phyloP scores from a whole-genome alignment of 2,113 vertebrate genomes.

The Xenotilapia flavipinnis region DNA sequence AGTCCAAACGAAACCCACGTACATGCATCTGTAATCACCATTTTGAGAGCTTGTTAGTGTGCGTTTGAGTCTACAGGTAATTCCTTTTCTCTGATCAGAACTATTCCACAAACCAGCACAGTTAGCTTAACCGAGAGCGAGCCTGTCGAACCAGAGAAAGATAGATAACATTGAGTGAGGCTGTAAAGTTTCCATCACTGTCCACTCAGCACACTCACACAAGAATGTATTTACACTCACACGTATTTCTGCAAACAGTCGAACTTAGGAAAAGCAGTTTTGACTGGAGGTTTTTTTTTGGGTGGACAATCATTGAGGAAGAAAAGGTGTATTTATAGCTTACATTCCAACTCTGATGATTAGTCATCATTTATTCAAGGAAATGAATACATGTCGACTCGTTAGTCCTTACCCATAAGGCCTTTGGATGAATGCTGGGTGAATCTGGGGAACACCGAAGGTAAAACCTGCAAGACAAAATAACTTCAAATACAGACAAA shows the following conservation, averaged over 20 bases:
- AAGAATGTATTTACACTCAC: not conserved
- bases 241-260: constrained; percentile 6
- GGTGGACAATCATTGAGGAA: not conserved
- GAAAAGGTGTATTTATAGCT: not conserved
- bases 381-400: not conserved
- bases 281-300: not conserved
- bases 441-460: constrained; percentile 96
- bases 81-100: constrained; percentile 81
- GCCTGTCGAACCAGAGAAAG: constrained; percentile 99
- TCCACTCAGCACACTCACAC: constrained; percentile 35
- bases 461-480: constrained; percentile 82
- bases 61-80: constrained; percentile 96
- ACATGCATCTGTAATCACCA: constrained; percentile 99
- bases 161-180: constrained; percentile 97
- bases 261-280: constrained; percentile 20
- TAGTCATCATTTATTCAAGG: not conserved
- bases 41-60: constrained; percentile 91
- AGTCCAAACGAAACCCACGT: constrained; percentile 79
- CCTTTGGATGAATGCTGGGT: constrained; percentile 97
- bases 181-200: constrained; percentile 69
- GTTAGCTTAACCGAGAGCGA: constrained; percentile 98
- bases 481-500: not conserved
- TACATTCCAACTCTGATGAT: constrained; percentile 1
- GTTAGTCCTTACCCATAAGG: constrained; percentile 90
- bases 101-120: constrained; percentile 97